These are phyloP conservation scores for Epistrophella euchroma DNA, from an alignment of 2,888 invertebrate genomes.

Conservation along the genomic window DNA sequence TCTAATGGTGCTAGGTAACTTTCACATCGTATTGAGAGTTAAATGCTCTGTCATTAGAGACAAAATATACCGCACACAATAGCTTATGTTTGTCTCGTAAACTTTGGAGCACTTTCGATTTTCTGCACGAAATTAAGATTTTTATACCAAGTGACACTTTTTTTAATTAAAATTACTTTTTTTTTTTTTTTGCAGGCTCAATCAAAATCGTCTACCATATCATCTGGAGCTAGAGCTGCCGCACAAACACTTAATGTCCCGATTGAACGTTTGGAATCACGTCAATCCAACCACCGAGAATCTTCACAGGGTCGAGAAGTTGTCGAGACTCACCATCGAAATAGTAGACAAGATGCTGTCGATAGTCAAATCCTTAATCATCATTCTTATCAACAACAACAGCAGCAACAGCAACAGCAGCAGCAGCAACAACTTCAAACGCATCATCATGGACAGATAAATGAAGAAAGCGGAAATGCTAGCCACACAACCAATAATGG, in stretches of 20 bases:
- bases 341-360: constrained; percentile 72
- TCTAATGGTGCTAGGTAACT: constrained; percentile 56
- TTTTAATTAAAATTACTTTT: neutral
- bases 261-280: constrained; percentile 83
- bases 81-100: constrained; percentile 16
- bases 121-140: constrained; percentile 38
- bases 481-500: constrained; percentile 77
- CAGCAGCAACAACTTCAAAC: constrained; percentile 48
- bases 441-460: constrained; percentile 76
- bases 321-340: constrained; percentile 73
- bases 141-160: constrained; percentile 22
- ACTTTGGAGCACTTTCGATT: constrained; percentile 65
- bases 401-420: constrained; percentile 76
- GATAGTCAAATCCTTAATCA: constrained; percentile 77
- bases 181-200: constrained; percentile 79
- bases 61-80: constrained; percentile 20
- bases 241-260: constrained; percentile 84
- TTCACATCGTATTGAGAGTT: constrained; percentile 60
- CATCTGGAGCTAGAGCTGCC: constrained; percentile 83
- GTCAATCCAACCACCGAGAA: constrained; percentile 80
- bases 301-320: constrained; percentile 61
- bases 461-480: constrained; percentile 73
- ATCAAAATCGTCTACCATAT: constrained; percentile 83
- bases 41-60: constrained; percentile 15
- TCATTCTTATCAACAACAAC: constrained; percentile 76